Evolutionary conservation across 2,888 invertebrate genomes (phyloP).

Genomic region (Tiphia femorata): DNA sequence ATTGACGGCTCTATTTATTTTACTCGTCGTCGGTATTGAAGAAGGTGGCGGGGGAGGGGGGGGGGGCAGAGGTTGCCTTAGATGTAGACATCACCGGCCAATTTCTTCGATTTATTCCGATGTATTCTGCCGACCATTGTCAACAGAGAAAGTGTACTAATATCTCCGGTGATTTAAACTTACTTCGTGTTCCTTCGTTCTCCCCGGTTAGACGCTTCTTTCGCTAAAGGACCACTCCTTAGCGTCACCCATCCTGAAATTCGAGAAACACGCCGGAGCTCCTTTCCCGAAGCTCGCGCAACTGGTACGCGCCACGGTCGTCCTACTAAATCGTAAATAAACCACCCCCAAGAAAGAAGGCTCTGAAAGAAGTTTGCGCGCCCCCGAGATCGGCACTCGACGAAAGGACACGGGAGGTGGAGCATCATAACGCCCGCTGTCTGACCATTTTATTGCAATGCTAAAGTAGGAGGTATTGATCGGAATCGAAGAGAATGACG

Average conservation of each 20-base stretch:
- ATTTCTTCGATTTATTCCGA: conserved; percentile 38
- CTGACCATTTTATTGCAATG: conserved; percentile 54
- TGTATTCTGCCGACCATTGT: conserved; percentile 6
- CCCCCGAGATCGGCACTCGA: conserved; percentile 41
- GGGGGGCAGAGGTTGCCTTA: conserved; percentile 48
- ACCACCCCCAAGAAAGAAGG: no score
- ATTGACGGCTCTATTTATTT: conserved; percentile 66
- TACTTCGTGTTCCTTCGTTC: neutral
- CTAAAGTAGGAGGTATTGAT: conserved; percentile 54
- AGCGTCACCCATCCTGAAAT: no score
- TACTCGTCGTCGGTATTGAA: conserved; percentile 61
- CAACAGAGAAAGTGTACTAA: conserved; percentile 46
- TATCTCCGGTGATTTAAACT: conserved; percentile 1
- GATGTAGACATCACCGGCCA: conserved; percentile 58
- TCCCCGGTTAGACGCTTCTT: no score
- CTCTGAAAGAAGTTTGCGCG: conserved; percentile 47
- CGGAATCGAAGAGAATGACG: conserved; percentile 53
- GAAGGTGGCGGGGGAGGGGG: no score
- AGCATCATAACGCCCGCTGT: conserved; percentile 51
- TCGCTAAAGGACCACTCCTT: no score
- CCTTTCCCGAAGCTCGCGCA: no score
- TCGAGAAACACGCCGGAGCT: no score
- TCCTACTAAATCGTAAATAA: conserved; percentile 31
- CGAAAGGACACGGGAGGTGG: conserved; percentile 33
- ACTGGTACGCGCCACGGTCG: neutral